Evolutionary conservation across 1,140 invertebrate genomes (phyloP).

Genomic region (Diachasmimorpha longicaudata): DNA sequence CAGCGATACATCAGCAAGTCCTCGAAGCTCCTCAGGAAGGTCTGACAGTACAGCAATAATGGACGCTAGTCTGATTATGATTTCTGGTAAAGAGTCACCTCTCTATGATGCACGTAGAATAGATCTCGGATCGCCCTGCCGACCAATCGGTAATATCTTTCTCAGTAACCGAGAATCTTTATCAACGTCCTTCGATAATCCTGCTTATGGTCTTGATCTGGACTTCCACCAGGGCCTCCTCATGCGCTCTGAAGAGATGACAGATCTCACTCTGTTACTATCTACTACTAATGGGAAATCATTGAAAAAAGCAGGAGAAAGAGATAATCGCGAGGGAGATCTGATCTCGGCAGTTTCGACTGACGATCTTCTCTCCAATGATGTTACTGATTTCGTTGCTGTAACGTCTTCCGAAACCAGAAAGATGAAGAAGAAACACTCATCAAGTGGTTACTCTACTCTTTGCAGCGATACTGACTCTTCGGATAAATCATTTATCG

Average conservation of each 20-base stretch:
- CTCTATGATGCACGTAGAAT: slow-evolving; percentile 51
- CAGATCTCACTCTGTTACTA: slow-evolving; percentile 52
- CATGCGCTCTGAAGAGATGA: slow-evolving; percentile 52
- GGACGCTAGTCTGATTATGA: slow-evolving; percentile 47
- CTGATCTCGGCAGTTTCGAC: slow-evolving; percentile 59
- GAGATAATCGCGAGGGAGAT: slow-evolving; percentile 32
- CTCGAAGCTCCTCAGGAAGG: slow-evolving; percentile 55
- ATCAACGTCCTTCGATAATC: slow-evolving; percentile 53
- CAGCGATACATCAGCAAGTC: slow-evolving; percentile 59
- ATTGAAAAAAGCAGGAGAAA: slow-evolving; percentile 21
- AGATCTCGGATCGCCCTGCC: slow-evolving; percentile 53
- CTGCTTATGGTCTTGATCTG: slow-evolving; percentile 55
- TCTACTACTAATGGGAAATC: slow-evolving; percentile 25
- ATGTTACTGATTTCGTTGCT: slow-evolving; percentile 27
- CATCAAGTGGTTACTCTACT: slow-evolving; percentile 58
- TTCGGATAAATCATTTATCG: slow-evolving; percentile 46
- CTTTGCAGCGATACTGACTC: slow-evolving; percentile 57
- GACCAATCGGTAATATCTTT: slow-evolving; percentile 39
- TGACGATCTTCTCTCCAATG: slow-evolving; percentile 59
- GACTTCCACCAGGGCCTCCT: slow-evolving; percentile 49
- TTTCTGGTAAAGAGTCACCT: slow-evolving; percentile 42
- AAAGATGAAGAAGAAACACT: slow-evolving; percentile 46
- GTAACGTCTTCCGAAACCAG: slow-evolving; percentile 38
- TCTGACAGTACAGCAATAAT: slow-evolving; percentile 57
- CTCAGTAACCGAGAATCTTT: slow-evolving; percentile 41